phyloP scores from a whole-genome alignment of 2,113 vertebrate genomes.

The Tyrannus savana region DNA sequence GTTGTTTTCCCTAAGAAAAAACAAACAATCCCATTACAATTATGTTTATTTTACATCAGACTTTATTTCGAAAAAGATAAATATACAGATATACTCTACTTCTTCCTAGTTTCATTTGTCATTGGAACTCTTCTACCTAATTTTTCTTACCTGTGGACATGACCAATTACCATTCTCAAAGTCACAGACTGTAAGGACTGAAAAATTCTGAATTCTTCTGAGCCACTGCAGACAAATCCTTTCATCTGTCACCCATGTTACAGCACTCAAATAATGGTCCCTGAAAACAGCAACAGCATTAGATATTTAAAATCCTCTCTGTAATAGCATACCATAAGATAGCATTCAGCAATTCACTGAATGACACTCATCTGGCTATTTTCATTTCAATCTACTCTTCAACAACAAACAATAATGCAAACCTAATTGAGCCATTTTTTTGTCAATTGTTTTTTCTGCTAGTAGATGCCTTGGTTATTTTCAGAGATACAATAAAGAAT shows the following conservation, averaged over 20 bases:
- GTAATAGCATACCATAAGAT: not conserved
- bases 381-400: conserved; percentile 19
- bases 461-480: conserved; percentile 1
- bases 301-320: not conserved
- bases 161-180: conserved; percentile 51
- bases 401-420: conserved; percentile 15
- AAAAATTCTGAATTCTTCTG: conserved; percentile 81
- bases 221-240: conserved; percentile 81
- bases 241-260: conserved; percentile 77
- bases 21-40: conserved; percentile 26
- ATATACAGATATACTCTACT: not conserved
- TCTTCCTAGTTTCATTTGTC: not conserved
- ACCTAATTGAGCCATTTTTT: not conserved
- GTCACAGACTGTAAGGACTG: conserved; percentile 75
- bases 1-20: conserved; percentile 50
- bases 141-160: conserved; percentile 68
- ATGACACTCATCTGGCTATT: conserved; percentile 4
- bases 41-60: not conserved
- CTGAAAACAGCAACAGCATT: conserved; percentile 59
- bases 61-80: not conserved
- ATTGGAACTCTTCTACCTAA: not conserved
- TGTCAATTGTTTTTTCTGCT: not conserved
- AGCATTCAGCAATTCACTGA: conserved; percentile 3
- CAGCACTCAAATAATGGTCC: conserved; percentile 78
- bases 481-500: conserved; percentile 6